Base-by-base conservation (phyloP, 2,113 vertebrate species). In the Syngnathus scovelli region DNA sequence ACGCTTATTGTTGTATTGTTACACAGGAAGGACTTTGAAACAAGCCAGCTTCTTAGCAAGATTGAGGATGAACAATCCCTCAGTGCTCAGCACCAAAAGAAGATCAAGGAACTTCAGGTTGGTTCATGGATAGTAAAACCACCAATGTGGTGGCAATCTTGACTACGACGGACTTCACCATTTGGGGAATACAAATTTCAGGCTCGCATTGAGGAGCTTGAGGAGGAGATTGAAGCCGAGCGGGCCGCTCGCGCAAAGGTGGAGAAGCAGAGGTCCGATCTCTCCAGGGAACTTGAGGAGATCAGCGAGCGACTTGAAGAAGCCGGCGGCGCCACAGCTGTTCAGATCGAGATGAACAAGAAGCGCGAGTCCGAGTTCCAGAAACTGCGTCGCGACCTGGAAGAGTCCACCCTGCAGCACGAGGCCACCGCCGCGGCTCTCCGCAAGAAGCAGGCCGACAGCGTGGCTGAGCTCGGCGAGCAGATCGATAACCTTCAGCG, bases 301-400 rank as follows among this genome's bases (percentile, higher is more conserved):
- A 95, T 94, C 90, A 41, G 93, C 75, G 85, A 92, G 90, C 61
- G 90, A 0, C 92, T 97, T 6, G 95, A 98, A 46, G 95, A 98
- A 78, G 94, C 95, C 0, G 95, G 94, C 0, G 95, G 95, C 0
- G 94, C 93, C 0, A 95, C 95, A 0, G 19, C 94, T 0, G 93
- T 76, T 84, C 96, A 98, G 87, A 79, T 95, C 0, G 94, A 98
- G 67, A 92, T 96, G 94, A 98, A 93, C 89, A 98, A 98, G 86
- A 98, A 95, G 81, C 88, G 95, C 0, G 96, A 98, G 74, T 88
- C 94, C 0, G 95, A 98, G 76, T 96, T 96, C 67, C 89, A 85
- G 91, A 98, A 94, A 76, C 72, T 97, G 91, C 85, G 90, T 1
- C 85, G 90, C 66, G 90, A 91, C 67, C 89, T 91, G 0, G 90